phyloP scores from a whole-genome alignment of 2,113 vertebrate genomes.

The Pachycephala philippinensis region DNA sequence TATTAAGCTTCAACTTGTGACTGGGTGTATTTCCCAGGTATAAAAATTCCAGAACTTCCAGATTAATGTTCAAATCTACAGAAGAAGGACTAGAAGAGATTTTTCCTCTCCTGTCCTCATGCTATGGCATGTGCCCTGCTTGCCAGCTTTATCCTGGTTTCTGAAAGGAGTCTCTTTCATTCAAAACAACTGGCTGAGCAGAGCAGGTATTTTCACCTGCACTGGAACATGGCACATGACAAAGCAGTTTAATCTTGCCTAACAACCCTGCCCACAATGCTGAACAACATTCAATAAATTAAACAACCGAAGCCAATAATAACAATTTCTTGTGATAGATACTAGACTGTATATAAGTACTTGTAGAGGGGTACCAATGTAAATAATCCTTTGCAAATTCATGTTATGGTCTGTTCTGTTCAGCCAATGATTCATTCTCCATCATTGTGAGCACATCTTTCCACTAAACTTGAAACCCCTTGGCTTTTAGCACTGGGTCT shows the following conservation, averaged over 20 bases:
- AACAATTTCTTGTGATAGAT: not conserved
- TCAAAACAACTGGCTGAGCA: not conserved
- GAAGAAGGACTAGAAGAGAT: not conserved
- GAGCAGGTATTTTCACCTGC: not conserved
- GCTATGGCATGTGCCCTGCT: not conserved
- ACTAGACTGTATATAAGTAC: not conserved
- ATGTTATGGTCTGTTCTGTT: not conserved
- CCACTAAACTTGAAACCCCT: not conserved
- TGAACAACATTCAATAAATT: not conserved
- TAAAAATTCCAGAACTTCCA: not conserved
- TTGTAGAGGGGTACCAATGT: not conserved
- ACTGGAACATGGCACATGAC: not conserved
- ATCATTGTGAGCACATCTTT: not conserved
- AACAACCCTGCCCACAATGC: not conserved
- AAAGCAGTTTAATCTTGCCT: not conserved
- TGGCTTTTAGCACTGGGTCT: not conserved
- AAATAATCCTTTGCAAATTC: not conserved
- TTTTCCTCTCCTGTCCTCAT: not conserved
- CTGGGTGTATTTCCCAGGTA: not conserved
- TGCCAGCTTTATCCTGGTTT: not conserved
- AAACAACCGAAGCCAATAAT: not conserved
- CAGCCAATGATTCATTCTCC: not conserved
- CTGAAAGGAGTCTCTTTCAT: not conserved
- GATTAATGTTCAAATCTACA: not conserved
- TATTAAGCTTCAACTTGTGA: not conserved